Evolutionary conservation across 1,140 invertebrate species (phyloP).

Genomic region (Lethrus apterus): DNA sequence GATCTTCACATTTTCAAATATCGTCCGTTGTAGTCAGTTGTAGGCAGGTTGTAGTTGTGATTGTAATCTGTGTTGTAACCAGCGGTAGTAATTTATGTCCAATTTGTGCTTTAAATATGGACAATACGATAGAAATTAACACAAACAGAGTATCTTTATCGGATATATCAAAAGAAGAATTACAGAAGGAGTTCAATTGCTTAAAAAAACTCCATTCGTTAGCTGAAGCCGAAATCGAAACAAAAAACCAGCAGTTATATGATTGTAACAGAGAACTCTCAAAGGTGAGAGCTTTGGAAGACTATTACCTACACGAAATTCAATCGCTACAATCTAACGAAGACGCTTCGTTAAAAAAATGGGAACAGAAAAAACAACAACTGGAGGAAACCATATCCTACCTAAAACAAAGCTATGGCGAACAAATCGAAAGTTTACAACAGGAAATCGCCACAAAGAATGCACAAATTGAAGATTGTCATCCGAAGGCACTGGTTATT

Average conservation of each 20-base stretch:
- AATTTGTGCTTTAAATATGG: too few species aligned
- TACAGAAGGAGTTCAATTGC: background rate
- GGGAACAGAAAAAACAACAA: constrained; percentile 8
- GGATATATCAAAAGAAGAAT: constrained; percentile 2
- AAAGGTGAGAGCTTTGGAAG: constrained; percentile 10
- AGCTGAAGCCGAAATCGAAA: constrained; percentile 11
- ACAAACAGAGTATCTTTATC: background rate
- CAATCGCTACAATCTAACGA: constrained; percentile 17
- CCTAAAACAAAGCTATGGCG: background rate
- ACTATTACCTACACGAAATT: constrained; percentile 18
- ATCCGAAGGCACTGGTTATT: background rate
- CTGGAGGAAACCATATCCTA: constrained; percentile 12
- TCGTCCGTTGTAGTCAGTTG: too few species aligned
- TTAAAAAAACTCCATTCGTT: background rate
- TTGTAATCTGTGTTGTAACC: too few species aligned
- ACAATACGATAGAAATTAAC: background rate
- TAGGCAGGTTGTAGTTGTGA: too few species aligned
- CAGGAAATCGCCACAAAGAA: constrained; percentile 14
- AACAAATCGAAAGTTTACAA: constrained; percentile 12
- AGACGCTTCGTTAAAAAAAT: constrained; percentile 9
- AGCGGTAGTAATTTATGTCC: too few species aligned
- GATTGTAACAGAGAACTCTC: constrained; percentile 18
- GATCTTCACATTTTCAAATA: too few species aligned
- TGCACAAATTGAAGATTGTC: constrained; percentile 8
- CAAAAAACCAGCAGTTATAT: constrained; percentile 19